Evolutionary conservation across 2,888 invertebrate genomes (phyloP).

Genomic region (Acleris emargana): DNA sequence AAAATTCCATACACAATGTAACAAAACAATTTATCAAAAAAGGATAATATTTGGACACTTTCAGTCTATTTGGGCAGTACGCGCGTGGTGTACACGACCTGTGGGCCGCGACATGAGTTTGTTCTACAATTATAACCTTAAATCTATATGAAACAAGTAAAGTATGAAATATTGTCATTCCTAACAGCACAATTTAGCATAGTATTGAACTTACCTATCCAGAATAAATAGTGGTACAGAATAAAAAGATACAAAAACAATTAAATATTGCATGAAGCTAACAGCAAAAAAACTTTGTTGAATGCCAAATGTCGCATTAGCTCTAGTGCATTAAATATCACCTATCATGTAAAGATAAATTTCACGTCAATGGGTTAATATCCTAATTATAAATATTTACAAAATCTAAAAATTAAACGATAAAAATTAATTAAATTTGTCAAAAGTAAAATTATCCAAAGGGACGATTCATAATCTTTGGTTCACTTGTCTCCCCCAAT

Average conservation of each 20-base stretch:
- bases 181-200: slow-evolving; percentile 33
- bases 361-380: slow-evolving; percentile 56
- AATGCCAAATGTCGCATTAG: slow-evolving; percentile 66
- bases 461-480: slow-evolving; percentile 74
- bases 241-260: slow-evolving; percentile 5
- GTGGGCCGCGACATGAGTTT: slow-evolving; percentile 4
- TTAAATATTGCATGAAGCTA: slow-evolving; percentile 36
- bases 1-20: slow-evolving; percentile 75
- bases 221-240: slow-evolving; percentile 1
- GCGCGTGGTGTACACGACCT: slow-evolving; percentile 38
- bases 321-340: slow-evolving; percentile 48
- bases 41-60: slow-evolving; percentile 77
- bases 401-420: slow-evolving; percentile 43
- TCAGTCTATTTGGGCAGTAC: slow-evolving; percentile 81
- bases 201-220: slow-evolving; percentile 12
- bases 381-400: slow-evolving; percentile 47
- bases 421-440: slow-evolving; percentile 52
- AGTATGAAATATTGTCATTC: slow-evolving; percentile 35
- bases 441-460: slow-evolving; percentile 62
- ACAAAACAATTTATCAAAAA: slow-evolving; percentile 76
- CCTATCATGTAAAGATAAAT: slow-evolving; percentile 60
- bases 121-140: slow-evolving; percentile 30
- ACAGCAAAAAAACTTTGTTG: slow-evolving; percentile 48
- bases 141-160: slow-evolving; percentile 36
- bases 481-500: slow-evolving; percentile 65